Conservation (phyloP, 2,888 invertebrate genomes). For the Osedax frankpressi region DNA sequence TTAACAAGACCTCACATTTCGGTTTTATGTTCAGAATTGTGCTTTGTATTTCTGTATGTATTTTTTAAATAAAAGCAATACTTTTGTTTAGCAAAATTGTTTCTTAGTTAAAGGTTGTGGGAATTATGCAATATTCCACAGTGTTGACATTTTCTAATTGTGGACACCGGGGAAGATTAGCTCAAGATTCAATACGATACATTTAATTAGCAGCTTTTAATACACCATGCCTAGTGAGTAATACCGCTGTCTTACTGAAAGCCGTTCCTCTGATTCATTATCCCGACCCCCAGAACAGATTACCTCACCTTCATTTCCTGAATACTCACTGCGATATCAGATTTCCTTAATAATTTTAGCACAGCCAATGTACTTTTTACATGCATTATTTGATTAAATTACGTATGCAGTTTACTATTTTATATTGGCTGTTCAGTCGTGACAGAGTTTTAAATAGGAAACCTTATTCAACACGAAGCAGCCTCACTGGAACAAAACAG, state of each 20-base stretch:
- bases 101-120: conserved; percentile 3
- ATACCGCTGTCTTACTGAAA: neutral
- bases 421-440: neutral
- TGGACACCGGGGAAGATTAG: neutral
- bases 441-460: neutral
- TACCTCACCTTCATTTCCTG: neutral
- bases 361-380: neutral
- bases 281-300: neutral
- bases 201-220: conserved; percentile 9
- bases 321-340: neutral
- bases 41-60: neutral
- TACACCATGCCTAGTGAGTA: neutral
- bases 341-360: conserved; percentile 4
- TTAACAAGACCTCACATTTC: neutral
- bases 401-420: neutral
- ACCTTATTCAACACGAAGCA: neutral
- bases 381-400: neutral
- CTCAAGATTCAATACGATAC: neutral
- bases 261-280: neutral
- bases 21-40: conserved; percentile 2
- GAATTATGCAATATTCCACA: neutral
- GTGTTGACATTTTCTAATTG: neutral
- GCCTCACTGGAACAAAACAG: neutral
- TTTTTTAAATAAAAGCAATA: neutral
- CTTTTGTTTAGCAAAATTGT: neutral